Conservation (phyloP, 2,888 invertebrate genomes). For the Tridacna gigas region DNA sequence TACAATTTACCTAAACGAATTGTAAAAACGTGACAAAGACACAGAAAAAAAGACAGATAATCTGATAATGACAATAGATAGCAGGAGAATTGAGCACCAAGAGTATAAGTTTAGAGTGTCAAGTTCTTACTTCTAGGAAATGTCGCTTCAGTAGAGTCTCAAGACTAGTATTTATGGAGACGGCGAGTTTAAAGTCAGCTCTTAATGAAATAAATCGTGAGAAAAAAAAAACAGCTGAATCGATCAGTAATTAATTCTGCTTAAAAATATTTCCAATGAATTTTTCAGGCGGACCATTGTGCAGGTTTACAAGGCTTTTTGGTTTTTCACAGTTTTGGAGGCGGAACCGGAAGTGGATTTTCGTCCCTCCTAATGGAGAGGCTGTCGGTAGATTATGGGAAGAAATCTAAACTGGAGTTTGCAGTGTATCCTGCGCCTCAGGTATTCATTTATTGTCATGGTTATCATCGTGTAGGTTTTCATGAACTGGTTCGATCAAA, state of each 20-base stretch:
- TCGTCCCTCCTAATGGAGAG: slow-evolving; percentile 95
- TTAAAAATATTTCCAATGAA: neutral
- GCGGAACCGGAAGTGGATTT: slow-evolving; percentile 88
- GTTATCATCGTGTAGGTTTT: too few species aligned
- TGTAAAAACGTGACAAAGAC: too few species aligned
- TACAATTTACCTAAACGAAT: too few species aligned
- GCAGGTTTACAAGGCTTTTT: slow-evolving; percentile 83
- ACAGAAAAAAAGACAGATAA: too few species aligned
- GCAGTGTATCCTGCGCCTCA: slow-evolving; percentile 95
- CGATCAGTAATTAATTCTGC: neutral
- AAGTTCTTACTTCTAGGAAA: neutral
- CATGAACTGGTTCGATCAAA: too few species aligned
- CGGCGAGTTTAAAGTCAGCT: neutral
- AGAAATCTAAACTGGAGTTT: slow-evolving; percentile 86
- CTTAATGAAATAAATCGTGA: neutral
- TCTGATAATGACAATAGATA: too few species aligned
- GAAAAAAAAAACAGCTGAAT: neutral
- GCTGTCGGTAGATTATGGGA: slow-evolving; percentile 91
- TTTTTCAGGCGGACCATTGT: slow-evolving; percentile 79
- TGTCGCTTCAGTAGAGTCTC: neutral
- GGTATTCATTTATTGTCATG: slow-evolving; percentile 85
- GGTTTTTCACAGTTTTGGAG: slow-evolving; percentile 81
- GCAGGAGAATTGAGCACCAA: neutral
- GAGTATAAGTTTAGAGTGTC: neutral
- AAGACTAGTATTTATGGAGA: neutral